These are phyloP conservation scores for Hydrocynus forskahlii DNA, from an alignment of 2,797 vertebrate species.

Conservation along the genomic window DNA sequence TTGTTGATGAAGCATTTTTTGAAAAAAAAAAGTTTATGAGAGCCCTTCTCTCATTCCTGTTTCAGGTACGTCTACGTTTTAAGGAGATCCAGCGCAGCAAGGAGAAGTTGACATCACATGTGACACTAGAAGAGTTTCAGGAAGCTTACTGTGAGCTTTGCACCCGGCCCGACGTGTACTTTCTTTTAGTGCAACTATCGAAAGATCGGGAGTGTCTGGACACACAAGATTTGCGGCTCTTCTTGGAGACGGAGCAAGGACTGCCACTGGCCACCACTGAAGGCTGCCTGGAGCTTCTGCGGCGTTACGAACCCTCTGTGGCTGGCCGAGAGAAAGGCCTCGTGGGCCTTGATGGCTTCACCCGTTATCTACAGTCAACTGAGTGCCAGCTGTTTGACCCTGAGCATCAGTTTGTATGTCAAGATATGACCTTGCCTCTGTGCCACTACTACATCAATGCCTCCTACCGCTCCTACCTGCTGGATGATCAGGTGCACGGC, in stretches of 20 bases:
- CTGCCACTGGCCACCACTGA: slow-evolving; percentile 88
- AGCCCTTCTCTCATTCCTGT: background rate
- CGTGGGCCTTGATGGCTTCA: slow-evolving; percentile 93
- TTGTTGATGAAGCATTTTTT: background rate
- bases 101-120: slow-evolving; percentile 95
- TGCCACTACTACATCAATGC: slow-evolving; percentile 97
- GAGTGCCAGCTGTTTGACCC: slow-evolving; percentile 97
- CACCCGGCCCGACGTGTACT: slow-evolving; percentile 95
- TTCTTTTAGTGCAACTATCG: slow-evolving; percentile 94
- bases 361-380: slow-evolving; percentile 89
- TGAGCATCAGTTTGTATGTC: slow-evolving; percentile 89
- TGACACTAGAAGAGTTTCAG: slow-evolving; percentile 94
- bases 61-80: slow-evolving; percentile 88
- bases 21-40: background rate
- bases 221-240: slow-evolving; percentile 92
- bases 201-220: slow-evolving; percentile 96
- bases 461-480: slow-evolving; percentile 94
- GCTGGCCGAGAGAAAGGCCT: slow-evolving; percentile 87
- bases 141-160: slow-evolving; percentile 96
- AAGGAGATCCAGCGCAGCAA: slow-evolving; percentile 98
- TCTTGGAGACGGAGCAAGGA: slow-evolving; percentile 96
- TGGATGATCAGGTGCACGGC: slow-evolving; percentile 93
- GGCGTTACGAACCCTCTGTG: slow-evolving; percentile 87
- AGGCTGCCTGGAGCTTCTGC: slow-evolving; percentile 91
- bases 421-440: slow-evolving; percentile 94